These are phyloP conservation scores for Notarius lentiginosus DNA, from an alignment of 2,113 vertebrate genomes.

Conservation along the genomic window DNA sequence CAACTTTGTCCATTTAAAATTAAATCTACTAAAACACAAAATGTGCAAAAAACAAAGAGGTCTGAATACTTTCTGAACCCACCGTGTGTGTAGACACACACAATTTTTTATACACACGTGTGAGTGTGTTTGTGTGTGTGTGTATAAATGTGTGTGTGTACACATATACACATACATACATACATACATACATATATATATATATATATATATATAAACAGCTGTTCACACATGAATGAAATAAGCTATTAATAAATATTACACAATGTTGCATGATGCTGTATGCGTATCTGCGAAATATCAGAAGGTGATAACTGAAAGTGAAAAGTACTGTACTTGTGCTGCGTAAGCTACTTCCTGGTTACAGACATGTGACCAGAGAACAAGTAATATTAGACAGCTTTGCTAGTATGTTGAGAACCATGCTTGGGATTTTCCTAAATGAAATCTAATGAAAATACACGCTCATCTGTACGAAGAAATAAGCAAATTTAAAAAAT, in stretches of 20 bases:
- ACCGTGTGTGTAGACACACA: background rate
- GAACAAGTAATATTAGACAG: background rate
- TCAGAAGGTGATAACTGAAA: background rate
- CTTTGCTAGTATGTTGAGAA: background rate
- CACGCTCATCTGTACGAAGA: background rate
- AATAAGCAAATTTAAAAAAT: background rate
- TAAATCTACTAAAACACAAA: background rate
- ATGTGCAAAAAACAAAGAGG: background rate
- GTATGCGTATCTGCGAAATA: background rate
- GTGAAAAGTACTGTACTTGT: background rate
- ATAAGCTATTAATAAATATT: background rate
- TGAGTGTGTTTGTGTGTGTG: no score
- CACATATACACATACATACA: background rate
- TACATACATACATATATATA: no score
- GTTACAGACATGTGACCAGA: background rate
- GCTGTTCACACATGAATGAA: background rate
- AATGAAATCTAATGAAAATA: background rate
- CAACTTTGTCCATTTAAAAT: background rate
- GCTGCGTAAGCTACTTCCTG: background rate
- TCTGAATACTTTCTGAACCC: background rate
- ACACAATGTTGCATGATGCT: background rate
- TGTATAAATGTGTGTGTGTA: no score
- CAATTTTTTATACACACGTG: no score
- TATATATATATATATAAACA: background rate
- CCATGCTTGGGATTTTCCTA: background rate